Evolutionary conservation across 1,140 invertebrate species (phyloP), one percentile per base, ranked within the genome.

Genomic region (Mactra quadrangularis): DNA sequence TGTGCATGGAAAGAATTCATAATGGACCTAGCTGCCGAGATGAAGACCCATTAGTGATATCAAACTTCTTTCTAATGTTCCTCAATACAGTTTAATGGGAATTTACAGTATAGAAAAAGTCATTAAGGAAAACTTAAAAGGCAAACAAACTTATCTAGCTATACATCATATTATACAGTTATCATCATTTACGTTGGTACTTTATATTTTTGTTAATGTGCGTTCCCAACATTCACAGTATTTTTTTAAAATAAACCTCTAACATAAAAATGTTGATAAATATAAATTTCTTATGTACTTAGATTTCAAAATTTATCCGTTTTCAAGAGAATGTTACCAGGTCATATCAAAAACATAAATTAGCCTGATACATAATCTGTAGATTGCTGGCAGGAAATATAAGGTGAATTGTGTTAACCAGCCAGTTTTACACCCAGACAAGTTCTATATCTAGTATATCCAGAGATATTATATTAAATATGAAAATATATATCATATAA

Each of bases 61-160:
- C 64, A 71, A 15, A 17, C 53, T 41, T 19, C 31, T 27, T 41
- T 53, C 77, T 81, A 81, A 81, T 81, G 77, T 81, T 59, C 55
- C 45, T 52, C 64, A 71, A 71, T 81, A 35, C 59, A 45, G 53
- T 71, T 68, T 81, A 81, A 81, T 81, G 77, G 64, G 64, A 59
- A 27, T 38, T 38, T 70, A 70, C 71, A 47, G 64, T 68, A 68
- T 47, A 38, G 29, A 33, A 68, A 81, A 41, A 81, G 50, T 68
- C 45, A 55, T 29, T 41, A 22, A 33, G 33, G 25, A 3, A 47
- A 45, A 62, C 41, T 45, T 75, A 1, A 50, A 55, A 29, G 74
- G 57, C 50, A 76, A 31, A 76, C 22, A 17, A 22, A 31, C 4
- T 13, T 76, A 76, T 9, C 29, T 57, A 19, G 29, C 35, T 3